Evolutionary conservation across 2,113 vertebrate species (phyloP), one percentile per base, ranked within the genome.

Genomic region (Clarias macrocephalus): DNA sequence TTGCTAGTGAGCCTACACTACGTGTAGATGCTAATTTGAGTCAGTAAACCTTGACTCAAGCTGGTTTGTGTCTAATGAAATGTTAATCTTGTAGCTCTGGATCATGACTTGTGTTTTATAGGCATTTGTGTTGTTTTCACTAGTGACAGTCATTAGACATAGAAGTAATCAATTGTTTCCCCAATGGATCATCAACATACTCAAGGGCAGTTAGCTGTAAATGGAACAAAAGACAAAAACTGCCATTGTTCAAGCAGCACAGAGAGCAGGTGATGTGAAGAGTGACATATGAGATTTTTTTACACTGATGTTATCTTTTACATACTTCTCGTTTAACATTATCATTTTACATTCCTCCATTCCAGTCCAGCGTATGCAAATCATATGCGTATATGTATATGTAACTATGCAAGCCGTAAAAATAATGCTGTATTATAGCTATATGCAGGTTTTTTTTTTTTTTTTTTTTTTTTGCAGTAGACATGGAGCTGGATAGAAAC

Each of bases 91-190:
- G 85, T 62, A 62, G 37, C 30, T 77, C 21, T 75, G 80, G 9
- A 57, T 65, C n/a, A 66, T 87, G 70, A 21, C 70, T 83, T 86
- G 77, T 86, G 65, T 86, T 84, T 30, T 82, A 48, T 77, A 88
- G 80, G 72, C 84, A 88, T 77, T 86, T 65, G 81, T 87, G 87
- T 86, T 76, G 82, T 86, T 88, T 28, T 77, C 83, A 87, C 79
- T 66, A 68, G 83, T 87, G 89, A 82, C 54, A 88, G 85, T 87
- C 85, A 82, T 79, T 73, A 73, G 62, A 70, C 33, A 52, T 83
- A 68, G 28, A 37, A 59, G 25, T 80, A 37, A 63, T 75, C 48
- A 77, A 9, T 60, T n/a, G n/a, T n/a, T n/a, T n/a, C n/a, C n/a
- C 33, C 30, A 73, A 3, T 25, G 10, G 76, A 65, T 82, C 42